Evolutionary conservation across 2,888 invertebrate genomes (phyloP).

Genomic region (Onchidella celtica): DNA sequence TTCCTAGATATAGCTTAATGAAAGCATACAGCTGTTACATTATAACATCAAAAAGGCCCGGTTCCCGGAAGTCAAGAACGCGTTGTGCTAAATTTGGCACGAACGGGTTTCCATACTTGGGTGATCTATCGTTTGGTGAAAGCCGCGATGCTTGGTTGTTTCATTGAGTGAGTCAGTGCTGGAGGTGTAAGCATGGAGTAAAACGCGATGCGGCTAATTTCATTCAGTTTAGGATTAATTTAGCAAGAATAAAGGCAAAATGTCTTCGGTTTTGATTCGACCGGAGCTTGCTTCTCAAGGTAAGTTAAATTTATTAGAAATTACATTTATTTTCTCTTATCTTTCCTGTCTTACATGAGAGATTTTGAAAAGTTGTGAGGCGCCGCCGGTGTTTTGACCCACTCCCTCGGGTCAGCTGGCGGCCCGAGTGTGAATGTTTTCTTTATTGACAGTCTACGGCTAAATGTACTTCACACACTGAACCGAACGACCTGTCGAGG

Average conservation of each 20-base stretch:
- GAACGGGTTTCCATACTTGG: slow-evolving; percentile 9
- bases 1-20: no score
- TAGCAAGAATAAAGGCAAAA: slow-evolving; percentile 39
- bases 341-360: no score
- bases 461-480: no score
- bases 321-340: no score
- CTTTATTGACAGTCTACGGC: no score
- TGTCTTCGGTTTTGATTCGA: slow-evolving; percentile 56
- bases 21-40: no score
- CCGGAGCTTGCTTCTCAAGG: slow-evolving; percentile 61
- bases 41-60: background rate
- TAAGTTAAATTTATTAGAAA: slow-evolving; percentile 48
- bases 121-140: background rate
- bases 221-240: slow-evolving; percentile 6
- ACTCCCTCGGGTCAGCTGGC: no score
- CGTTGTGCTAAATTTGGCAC: background rate
- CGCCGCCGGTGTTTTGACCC: no score
- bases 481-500: no score
- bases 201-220: background rate
- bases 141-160: background rate
- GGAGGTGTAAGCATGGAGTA: background rate
- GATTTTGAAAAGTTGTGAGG: no score
- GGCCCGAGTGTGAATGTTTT: no score
- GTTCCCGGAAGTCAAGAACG: background rate
- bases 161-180: slow-evolving; percentile 36